Evolutionary conservation across 2,113 vertebrate species (phyloP).

Genomic region (Gnathonemus longibarbis): DNA sequence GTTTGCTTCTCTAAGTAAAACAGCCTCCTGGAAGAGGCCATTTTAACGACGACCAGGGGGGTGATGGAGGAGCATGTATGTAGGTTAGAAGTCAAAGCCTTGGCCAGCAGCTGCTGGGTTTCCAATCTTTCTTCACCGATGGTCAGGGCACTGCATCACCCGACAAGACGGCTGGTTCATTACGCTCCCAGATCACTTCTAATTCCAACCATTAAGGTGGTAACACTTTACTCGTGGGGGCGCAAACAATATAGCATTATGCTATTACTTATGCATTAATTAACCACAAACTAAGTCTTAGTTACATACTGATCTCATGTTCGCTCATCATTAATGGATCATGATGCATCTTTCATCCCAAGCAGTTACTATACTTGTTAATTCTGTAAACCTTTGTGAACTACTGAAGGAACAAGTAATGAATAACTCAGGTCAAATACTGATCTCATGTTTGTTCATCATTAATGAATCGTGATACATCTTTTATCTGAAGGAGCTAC

Average conservation of each 20-base stretch:
- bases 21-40: slow-evolving; percentile 44
- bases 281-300: not conserved
- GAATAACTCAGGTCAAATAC: not conserved
- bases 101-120: slow-evolving; percentile 27
- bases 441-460: not conserved
- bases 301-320: not conserved
- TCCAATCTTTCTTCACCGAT: slow-evolving; percentile 13
- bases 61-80: slow-evolving; percentile 30
- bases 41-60: slow-evolving; percentile 33
- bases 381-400: not conserved
- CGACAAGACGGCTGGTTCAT: not conserved
- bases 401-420: not conserved
- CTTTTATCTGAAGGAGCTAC: not conserved
- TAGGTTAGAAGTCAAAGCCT: slow-evolving; percentile 44
- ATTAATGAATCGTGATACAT: not conserved
- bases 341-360: not conserved
- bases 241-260: not conserved
- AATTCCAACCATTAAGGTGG: not conserved
- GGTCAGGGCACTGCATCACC: slow-evolving; percentile 12
- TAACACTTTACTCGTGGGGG: not conserved
- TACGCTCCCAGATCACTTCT: not conserved
- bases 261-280: not conserved
- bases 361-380: not conserved
- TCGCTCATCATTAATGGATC: not conserved
- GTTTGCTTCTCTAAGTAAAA: slow-evolving; percentile 41